A percentile compares a stretch with the other conserved stretches of the same genome.
These are phyloP conservation scores for Rhineura floridana DNA, from an alignment of 2,113 vertebrate species.

Conservation along the genomic window DNA sequence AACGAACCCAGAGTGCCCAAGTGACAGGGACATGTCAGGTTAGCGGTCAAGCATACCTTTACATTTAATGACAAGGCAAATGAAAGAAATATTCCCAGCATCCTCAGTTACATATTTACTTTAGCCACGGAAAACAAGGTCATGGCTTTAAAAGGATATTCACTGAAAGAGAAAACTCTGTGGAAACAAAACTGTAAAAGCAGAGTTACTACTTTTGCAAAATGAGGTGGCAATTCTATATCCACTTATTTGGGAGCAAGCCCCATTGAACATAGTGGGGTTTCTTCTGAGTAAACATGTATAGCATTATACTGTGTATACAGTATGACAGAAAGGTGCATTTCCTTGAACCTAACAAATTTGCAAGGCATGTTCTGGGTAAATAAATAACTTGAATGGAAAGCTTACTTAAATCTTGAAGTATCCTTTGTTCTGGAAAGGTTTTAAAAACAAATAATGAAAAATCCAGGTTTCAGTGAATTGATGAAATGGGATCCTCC, in stretches of 20 bases:
- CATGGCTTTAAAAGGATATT: constrained; percentile 51
- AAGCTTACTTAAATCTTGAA: neutral
- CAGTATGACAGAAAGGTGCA: neutral
- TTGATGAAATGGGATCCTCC: too few species aligned
- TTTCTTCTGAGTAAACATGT: neutral
- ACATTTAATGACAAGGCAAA: constrained; percentile 73
- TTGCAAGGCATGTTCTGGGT: neutral
- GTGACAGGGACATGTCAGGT: constrained; percentile 74
- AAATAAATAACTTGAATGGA: neutral
- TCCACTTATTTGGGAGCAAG: too few species aligned
- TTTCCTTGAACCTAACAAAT: neutral
- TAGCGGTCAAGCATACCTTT: constrained; percentile 75
- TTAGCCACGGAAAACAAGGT: constrained; percentile 69
- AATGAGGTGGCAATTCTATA: neutral
- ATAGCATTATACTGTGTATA: neutral
- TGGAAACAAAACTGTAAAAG: neutral
- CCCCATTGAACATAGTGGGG: neutral
- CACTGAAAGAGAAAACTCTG: neutral
- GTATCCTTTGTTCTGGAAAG: too few species aligned
- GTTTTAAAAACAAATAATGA: too few species aligned
- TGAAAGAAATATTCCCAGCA: constrained; percentile 71
- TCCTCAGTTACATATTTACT: constrained; percentile 63
- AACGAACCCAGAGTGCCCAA: constrained; percentile 83
- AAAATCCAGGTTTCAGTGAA: too few species aligned
- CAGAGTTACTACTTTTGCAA: neutral